These are phyloP conservation scores for Cantharis flavilabris DNA, from an alignment of 2,888 invertebrate species.

Conservation along the genomic window DNA sequence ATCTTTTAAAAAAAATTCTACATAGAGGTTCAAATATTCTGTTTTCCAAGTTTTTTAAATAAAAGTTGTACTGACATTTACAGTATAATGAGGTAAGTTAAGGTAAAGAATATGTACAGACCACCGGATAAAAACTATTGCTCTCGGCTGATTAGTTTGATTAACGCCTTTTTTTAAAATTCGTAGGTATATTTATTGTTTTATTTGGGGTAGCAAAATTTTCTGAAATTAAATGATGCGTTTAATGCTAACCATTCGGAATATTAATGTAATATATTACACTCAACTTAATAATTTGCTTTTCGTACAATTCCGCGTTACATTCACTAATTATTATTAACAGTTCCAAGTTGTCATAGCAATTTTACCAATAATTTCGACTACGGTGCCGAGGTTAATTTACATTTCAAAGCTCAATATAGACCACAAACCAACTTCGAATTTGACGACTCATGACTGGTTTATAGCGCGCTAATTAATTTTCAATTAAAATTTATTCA, in stretches of 20 bases:
- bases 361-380: constrained; percentile 21
- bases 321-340: constrained; percentile 24
- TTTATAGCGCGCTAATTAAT: constrained; percentile 1
- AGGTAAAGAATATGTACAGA: too few relatives aligned
- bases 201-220: background rate
- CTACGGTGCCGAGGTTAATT: constrained; percentile 16
- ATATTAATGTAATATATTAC: constrained; percentile 12
- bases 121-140: too few relatives aligned
- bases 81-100: too few relatives aligned
- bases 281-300: constrained; percentile 14
- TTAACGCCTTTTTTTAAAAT: too few relatives aligned
- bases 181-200: too few relatives aligned
- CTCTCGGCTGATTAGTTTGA: too few relatives aligned
- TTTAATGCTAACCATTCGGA: constrained; percentile 15
- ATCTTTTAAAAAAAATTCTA: too few relatives aligned
- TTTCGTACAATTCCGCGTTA: constrained; percentile 9
- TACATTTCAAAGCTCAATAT: constrained; percentile 17
- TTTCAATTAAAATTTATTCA: constrained; percentile 1
- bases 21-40: too few relatives aligned
- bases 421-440: constrained; percentile 20
- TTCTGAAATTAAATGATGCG: constrained; percentile 6
- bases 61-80: too few relatives aligned
- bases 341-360: constrained; percentile 16
- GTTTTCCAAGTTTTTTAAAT: too few relatives aligned
- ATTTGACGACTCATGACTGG: background rate